Conservation (phyloP, 2,888 invertebrate species). For the Drosophila mulleri region DNA sequence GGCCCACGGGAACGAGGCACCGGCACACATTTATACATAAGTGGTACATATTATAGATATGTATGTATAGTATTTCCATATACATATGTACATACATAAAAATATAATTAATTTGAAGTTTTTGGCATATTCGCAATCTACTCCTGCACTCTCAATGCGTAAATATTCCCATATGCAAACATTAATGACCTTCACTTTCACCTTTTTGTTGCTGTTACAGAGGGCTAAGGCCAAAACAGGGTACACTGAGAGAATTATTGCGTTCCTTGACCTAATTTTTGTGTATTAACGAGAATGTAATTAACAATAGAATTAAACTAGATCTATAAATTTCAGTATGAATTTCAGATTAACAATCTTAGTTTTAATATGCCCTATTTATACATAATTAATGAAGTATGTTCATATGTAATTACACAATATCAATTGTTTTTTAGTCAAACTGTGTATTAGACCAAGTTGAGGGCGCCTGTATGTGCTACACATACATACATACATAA, state of each 20-base stretch:
- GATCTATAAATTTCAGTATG: not conserved
- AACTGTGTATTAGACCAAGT: constrained; percentile 32
- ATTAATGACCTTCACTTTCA: constrained; percentile 79
- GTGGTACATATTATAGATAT: constrained; percentile 15
- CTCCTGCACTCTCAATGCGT: constrained; percentile 41
- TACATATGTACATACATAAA: not conserved
- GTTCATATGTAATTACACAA: constrained; percentile 23
- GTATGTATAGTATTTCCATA: not conserved
- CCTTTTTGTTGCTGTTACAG: constrained; percentile 45
- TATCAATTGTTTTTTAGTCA: constrained; percentile 35
- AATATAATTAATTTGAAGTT: constrained; percentile 55
- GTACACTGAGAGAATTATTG: constrained; percentile 36
- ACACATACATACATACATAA: constrained; percentile 5
- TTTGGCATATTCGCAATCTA: constrained; percentile 50
- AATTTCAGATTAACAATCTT: not conserved
- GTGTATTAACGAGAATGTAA: not conserved
- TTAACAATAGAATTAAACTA: not conserved
- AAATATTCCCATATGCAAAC: constrained; percentile 75
- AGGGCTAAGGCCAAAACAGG: constrained; percentile 45
- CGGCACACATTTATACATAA: not conserved
- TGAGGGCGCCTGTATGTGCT: constrained; percentile 25
- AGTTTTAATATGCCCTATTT: not conserved
- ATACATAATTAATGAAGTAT: not conserved
- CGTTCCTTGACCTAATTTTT: constrained; percentile 16
- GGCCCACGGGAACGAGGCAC: constrained; percentile 49